A percentile compares a stretch with the other conserved stretches of the same genome.
phyloP scores from a whole-genome alignment of 1,140 invertebrate species.

The Diuraphis noxia region DNA sequence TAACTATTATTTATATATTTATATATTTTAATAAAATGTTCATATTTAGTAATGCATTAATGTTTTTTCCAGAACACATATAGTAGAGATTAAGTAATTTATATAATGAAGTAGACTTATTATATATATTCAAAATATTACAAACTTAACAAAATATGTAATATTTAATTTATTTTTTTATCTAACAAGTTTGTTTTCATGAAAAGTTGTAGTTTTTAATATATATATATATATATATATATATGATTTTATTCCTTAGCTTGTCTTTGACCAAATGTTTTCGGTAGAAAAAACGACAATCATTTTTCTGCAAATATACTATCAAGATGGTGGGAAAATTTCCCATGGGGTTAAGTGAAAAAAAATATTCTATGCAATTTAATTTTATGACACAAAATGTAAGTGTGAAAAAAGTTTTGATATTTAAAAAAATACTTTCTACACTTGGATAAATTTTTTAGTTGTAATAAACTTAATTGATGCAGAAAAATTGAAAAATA shows the following conservation, averaged over 20 bases:
- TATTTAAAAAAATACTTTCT: background rate
- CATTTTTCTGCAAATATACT: background rate
- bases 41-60: background rate
- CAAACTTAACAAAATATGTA: no score
- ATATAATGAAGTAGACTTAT: no score
- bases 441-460: background rate
- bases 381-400: background rate
- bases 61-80: background rate
- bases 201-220: background rate
- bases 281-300: background rate
- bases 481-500: background rate
- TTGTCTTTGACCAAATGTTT: background rate
- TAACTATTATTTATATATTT: no score
- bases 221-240: background rate
- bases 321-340: conserved; percentile 13
- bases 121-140: no score
- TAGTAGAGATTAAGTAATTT: no score
- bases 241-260: background rate
- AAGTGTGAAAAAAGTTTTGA: background rate
- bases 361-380: background rate
- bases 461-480: background rate
- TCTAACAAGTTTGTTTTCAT: background rate
- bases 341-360: background rate
- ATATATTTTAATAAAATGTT: background rate
- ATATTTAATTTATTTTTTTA: background rate